Percentiles rank a stretch among this genome's conserved stretches.
These are phyloP conservation scores for Colostygia pectinataria DNA, from an alignment of 2,888 invertebrate species.

Conservation along the genomic window DNA sequence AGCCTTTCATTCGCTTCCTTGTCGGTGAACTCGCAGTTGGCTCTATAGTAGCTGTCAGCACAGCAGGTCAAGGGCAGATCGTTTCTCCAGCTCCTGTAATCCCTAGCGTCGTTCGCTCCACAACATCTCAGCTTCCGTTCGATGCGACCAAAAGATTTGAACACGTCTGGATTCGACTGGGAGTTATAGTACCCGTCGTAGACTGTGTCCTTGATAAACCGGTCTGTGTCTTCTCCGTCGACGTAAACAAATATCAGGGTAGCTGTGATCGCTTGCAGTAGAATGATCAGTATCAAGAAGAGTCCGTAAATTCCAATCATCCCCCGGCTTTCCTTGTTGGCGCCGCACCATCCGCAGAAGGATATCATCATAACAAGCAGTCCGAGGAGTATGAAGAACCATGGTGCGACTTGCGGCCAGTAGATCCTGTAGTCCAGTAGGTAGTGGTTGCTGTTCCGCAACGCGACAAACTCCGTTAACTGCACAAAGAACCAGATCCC, in stretches of 20 bases:
- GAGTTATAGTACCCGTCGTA: constrained; percentile 78
- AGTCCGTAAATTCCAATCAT: constrained; percentile 67
- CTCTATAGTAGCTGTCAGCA: constrained; percentile 69
- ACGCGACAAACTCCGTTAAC: constrained; percentile 66
- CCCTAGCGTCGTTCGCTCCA: constrained; percentile 75
- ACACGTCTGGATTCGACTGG: constrained; percentile 71
- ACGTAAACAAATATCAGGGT: constrained; percentile 74
- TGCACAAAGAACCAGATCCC: constrained; percentile 80
- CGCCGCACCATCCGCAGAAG: constrained; percentile 74
- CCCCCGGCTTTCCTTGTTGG: constrained; percentile 67
- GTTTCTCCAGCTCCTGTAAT: constrained; percentile 75
- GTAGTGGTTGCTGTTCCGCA: constrained; percentile 75
- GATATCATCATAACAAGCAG: constrained; percentile 68
- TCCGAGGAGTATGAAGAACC: constrained; percentile 74
- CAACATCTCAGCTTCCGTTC: constrained; percentile 74
- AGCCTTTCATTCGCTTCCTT: constrained; percentile 76
- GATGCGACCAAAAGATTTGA: constrained; percentile 68
- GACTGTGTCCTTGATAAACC: constrained; percentile 75
- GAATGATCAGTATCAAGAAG: constrained; percentile 64
- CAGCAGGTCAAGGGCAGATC: constrained; percentile 74
- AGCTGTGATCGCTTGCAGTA: constrained; percentile 67
- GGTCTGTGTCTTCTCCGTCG: constrained; percentile 73
- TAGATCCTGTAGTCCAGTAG: constrained; percentile 73
- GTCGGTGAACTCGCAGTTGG: constrained; percentile 74
- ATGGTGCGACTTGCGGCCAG: constrained; percentile 79